Evolutionary conservation across 1,140 invertebrate species (phyloP).

Genomic region (Drosophila athabasca): DNA sequence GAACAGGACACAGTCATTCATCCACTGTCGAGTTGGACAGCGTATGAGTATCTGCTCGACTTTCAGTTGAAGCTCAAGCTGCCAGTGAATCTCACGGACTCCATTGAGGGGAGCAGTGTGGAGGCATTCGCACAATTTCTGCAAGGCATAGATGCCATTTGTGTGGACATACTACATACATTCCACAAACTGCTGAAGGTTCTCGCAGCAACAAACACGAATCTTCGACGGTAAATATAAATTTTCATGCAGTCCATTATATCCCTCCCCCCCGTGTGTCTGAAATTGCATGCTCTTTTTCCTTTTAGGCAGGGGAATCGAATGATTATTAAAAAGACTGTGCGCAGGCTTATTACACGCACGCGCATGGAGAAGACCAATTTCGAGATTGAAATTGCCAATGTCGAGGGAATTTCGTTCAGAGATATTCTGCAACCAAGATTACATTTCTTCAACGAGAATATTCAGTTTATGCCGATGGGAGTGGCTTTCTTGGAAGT

Average conservation of each 20-base stretch:
- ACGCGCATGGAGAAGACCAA: conserved; percentile 18
- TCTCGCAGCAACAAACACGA: conserved; percentile 10
- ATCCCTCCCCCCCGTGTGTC: background rate
- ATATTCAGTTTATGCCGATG: conserved; percentile 60
- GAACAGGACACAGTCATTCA: background rate
- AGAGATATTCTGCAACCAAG: conserved; percentile 52
- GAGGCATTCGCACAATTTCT: conserved; percentile 34
- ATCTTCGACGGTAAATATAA: conserved; percentile 37
- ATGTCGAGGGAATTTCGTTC: conserved; percentile 46
- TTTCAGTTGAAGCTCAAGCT: conserved; percentile 60
- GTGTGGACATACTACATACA: conserved; percentile 16
- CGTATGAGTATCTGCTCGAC: conserved; percentile 41
- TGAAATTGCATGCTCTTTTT: background rate
- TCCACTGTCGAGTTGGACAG: conserved; percentile 10
- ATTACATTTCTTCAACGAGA: conserved; percentile 62
- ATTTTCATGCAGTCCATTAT: background rate
- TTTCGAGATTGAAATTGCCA: conserved; percentile 50
- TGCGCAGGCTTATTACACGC: conserved; percentile 8
- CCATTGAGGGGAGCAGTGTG: conserved; percentile 41
- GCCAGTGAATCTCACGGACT: conserved; percentile 38
- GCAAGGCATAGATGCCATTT: conserved; percentile 32
- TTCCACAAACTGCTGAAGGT: conserved; percentile 21
- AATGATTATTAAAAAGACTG: conserved; percentile 37
- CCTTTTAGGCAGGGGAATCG: conserved; percentile 51
- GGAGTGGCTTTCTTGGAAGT: conserved; percentile 52